Evolutionary conservation across 2,888 invertebrate species (phyloP).

Genomic region (Lissocephala sabroskyi): DNA sequence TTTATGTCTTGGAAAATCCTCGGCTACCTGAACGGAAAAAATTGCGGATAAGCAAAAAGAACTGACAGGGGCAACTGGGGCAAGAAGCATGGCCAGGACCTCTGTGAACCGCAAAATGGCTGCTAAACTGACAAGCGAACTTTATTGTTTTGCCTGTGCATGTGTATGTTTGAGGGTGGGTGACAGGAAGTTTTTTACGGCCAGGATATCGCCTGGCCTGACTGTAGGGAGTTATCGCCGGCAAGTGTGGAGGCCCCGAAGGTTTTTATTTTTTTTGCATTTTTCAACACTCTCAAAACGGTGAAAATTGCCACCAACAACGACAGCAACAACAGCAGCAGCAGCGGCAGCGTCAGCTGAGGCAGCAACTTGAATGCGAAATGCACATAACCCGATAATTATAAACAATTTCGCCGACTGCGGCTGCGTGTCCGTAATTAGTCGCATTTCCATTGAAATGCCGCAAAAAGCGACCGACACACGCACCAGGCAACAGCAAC

Average conservation of each 20-base stretch:
- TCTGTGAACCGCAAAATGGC: slow-evolving; percentile 69
- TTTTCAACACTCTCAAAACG: slow-evolving; percentile 49
- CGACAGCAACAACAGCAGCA: not conserved
- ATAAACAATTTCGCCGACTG: slow-evolving; percentile 54
- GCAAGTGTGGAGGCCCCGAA: no score
- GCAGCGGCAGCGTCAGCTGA: not conserved
- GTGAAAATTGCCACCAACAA: slow-evolving; percentile 30
- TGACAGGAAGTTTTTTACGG: not conserved
- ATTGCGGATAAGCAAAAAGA: slow-evolving; percentile 62
- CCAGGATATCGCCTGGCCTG: not conserved
- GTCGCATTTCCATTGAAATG: slow-evolving; percentile 58
- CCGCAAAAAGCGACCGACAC: slow-evolving; percentile 20
- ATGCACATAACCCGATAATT: slow-evolving; percentile 60
- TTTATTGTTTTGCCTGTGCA: slow-evolving; percentile 58
- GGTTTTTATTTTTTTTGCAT: slow-evolving; percentile 20
- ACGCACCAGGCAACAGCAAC: slow-evolving; percentile 29
- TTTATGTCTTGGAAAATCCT: slow-evolving; percentile 53
- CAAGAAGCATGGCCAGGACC: slow-evolving; percentile 5
- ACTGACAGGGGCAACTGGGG: slow-evolving; percentile 24
- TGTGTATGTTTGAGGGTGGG: no score
- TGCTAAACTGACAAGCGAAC: slow-evolving; percentile 71
- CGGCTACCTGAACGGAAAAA: slow-evolving; percentile 29
- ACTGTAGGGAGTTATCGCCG: no score
- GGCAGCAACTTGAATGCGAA: no score
- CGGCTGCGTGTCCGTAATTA: slow-evolving; percentile 60